Evolutionary conservation across 2,113 vertebrate genomes (phyloP).

Genomic region (Chaenocephalus aceratus): DNA sequence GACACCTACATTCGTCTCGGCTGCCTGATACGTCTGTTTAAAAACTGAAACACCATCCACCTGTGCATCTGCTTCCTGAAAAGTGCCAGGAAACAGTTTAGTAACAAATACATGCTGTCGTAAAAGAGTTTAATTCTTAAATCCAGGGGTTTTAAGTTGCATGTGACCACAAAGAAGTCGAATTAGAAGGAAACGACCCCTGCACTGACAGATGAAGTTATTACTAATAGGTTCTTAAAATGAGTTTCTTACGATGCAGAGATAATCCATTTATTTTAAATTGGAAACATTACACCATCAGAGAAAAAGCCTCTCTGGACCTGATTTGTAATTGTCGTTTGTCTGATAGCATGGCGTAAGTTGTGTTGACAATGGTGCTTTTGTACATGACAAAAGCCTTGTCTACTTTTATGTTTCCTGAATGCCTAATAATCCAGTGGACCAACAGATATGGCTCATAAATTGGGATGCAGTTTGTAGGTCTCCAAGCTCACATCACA

Average conservation of each 20-base stretch:
- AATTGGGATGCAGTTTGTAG: neutral
- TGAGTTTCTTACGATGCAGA: no score
- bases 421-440: neutral
- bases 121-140: neutral
- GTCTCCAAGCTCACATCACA: neutral
- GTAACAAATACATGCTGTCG: neutral
- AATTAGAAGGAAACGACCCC: neutral
- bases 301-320: no score
- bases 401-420: neutral
- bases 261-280: no score
- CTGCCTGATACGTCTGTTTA: constrained; percentile 34
- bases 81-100: neutral
- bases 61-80: constrained; percentile 44
- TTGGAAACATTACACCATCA: no score
- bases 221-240: no score
- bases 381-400: neutral
- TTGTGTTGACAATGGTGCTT: no score
- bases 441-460: neutral
- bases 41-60: constrained; percentile 47
- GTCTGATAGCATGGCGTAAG: no score
- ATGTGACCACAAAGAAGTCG: neutral
- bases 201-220: neutral
- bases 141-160: neutral
- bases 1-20: constrained; percentile 32
- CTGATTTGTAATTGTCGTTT: no score